Evolutionary conservation across 2,888 invertebrate species (phyloP).

Genomic region (Gastrophysa polygoni): DNA sequence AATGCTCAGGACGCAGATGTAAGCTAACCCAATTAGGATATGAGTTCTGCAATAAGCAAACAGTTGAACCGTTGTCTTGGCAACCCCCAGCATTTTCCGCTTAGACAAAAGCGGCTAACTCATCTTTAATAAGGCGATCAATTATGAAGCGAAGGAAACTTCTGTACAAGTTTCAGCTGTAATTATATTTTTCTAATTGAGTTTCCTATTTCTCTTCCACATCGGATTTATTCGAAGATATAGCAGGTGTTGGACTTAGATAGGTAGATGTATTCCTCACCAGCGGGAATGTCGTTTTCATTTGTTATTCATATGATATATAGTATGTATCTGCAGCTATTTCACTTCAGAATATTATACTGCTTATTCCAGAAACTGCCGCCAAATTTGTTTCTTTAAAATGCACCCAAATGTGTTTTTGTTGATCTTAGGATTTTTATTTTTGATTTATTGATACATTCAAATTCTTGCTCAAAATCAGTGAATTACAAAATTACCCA

Average conservation of each 20-base stretch:
- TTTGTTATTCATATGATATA: too few species aligned
- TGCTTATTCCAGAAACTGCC: too few species aligned
- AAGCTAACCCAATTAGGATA: conserved; percentile 59
- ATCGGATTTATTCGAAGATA: conserved; percentile 42
- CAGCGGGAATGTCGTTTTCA: too few species aligned
- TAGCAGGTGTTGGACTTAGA: conserved; percentile 35
- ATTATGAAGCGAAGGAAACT: conserved; percentile 57
- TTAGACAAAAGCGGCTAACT: conserved; percentile 57
- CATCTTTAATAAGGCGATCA: conserved; percentile 61
- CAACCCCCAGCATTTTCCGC: conserved; percentile 47
- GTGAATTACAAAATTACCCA: too few species aligned
- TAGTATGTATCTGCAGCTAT: too few species aligned
- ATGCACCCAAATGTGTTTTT: too few species aligned
- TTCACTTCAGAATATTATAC: too few species aligned
- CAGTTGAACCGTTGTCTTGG: conserved; percentile 52
- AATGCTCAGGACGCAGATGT: conserved; percentile 46
- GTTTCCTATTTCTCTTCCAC: conserved; percentile 44
- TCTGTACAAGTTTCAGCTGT: conserved; percentile 56
- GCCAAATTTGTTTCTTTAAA: too few species aligned
- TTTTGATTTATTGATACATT: too few species aligned
- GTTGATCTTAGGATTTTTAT: too few species aligned
- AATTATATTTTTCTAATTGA: conserved; percentile 58
- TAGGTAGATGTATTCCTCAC: too few species aligned
- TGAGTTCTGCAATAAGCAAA: conserved; percentile 58
- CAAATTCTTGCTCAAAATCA: too few species aligned